Conservation (phyloP, 2,888 invertebrate species). For the Seira sanloemensis region DNA sequence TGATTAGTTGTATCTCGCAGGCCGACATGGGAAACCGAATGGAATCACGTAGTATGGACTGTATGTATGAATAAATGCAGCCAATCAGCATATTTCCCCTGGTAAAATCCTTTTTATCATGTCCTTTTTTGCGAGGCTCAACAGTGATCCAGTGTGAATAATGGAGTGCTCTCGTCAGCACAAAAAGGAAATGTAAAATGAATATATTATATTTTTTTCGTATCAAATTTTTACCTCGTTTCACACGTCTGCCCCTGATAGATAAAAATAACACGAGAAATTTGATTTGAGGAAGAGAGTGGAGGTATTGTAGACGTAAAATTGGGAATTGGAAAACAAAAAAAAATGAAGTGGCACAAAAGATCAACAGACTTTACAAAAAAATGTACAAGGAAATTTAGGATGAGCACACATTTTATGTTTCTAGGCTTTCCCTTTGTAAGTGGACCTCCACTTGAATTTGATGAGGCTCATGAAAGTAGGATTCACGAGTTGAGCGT, state of each 20-base stretch:
- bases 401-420: no score
- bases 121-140: conserved; percentile 10
- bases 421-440: neutral
- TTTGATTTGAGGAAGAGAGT: neutral
- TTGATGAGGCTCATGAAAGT: neutral
- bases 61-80: neutral
- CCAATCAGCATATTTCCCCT: neutral
- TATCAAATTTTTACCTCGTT: conserved; percentile 40
- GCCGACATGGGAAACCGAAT: neutral
- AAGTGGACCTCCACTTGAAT: neutral
- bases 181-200: conserved; percentile 15
- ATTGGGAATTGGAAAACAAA: neutral
- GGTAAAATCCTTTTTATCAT: conserved; percentile 14
- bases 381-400: no score
- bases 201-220: neutral
- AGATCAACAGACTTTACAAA: neutral
- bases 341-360: no score
- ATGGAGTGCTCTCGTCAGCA: conserved; percentile 58
- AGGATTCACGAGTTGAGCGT: neutral
- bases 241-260: conserved; percentile 31
- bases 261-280: no score
- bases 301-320: neutral
- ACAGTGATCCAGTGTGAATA: conserved; percentile 34
- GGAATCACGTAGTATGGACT: neutral
- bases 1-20: neutral